Conservation (phyloP, 1,140 invertebrate genomes). For the Aphaenogaster ashmeadi region DNA sequence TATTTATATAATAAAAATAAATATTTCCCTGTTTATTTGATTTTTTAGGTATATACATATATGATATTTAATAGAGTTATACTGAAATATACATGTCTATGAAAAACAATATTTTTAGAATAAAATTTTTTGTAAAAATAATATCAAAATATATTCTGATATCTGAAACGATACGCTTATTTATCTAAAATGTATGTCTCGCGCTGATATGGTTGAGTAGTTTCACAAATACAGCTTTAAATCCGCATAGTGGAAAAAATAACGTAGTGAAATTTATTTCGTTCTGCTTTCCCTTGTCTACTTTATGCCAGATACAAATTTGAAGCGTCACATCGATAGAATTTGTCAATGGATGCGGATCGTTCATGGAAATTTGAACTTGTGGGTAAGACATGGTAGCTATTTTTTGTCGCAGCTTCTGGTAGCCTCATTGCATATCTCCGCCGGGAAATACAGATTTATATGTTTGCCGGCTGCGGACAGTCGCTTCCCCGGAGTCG, state of each 20-base stretch:
- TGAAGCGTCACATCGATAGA: neutral
- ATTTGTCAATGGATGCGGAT: slow-evolving; percentile 14
- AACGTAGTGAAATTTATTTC: neutral
- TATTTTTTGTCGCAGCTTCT: slow-evolving; percentile 63
- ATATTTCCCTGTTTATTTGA: neutral
- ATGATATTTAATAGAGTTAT: neutral
- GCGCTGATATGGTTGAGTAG: neutral
- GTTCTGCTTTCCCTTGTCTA: neutral
- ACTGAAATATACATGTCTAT: neutral
- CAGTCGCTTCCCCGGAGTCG: slow-evolving; percentile 64
- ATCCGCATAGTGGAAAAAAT: neutral
- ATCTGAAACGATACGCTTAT: neutral
- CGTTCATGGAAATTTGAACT: slow-evolving; percentile 60
- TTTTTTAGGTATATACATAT: neutral
- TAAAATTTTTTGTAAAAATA: neutral
- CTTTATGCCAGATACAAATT: neutral
- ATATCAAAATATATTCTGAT: neutral
- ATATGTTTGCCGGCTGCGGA: slow-evolving; percentile 73
- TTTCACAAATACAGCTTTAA: neutral
- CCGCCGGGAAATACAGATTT: slow-evolving; percentile 77
- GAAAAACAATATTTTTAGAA: neutral
- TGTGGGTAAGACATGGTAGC: slow-evolving; percentile 75
- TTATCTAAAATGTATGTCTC: neutral
- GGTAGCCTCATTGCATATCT: slow-evolving; percentile 26
- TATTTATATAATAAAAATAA: neutral